Conservation (phyloP, 2,888 invertebrate species). For the Stratiomys singularior region DNA sequence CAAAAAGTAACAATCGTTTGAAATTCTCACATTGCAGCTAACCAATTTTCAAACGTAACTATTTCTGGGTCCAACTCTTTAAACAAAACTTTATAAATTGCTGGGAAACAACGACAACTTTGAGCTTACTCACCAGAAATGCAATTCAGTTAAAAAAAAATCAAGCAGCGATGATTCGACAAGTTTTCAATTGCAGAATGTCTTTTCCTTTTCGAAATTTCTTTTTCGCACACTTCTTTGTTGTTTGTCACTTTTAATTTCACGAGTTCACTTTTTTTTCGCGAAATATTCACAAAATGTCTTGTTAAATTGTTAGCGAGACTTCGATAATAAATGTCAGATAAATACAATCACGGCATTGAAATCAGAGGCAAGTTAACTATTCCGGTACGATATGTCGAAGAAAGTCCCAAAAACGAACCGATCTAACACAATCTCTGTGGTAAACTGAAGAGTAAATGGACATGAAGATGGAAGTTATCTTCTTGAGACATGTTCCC, state of each 20-base stretch:
- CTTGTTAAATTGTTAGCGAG: constrained; percentile 15
- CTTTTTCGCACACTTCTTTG: constrained; percentile 13
- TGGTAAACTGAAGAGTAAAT: constrained; percentile 29
- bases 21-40: too few relatives aligned
- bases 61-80: too few relatives aligned
- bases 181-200: not conserved
- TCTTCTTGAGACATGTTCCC: constrained; percentile 27
- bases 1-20: not conserved
- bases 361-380: not conserved
- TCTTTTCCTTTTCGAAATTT: not conserved
- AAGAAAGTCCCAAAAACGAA: constrained; percentile 21
- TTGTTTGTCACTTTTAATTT: not conserved
- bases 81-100: constrained; percentile 3
- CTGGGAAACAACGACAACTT: not conserved
- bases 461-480: constrained; percentile 28
- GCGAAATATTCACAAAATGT: not conserved
- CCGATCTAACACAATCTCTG: constrained; percentile 11
- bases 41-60: too few relatives aligned
- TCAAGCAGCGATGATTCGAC: not conserved
- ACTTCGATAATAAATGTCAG: not conserved
- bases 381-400: not conserved
- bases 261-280: not conserved
- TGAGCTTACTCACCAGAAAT: constrained; percentile 11
- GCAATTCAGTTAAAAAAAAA: constrained; percentile 6
- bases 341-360: not conserved